phyloP scores from a whole-genome alignment of 2,888 invertebrate genomes.

The Hirtodrosophila cameraria region DNA sequence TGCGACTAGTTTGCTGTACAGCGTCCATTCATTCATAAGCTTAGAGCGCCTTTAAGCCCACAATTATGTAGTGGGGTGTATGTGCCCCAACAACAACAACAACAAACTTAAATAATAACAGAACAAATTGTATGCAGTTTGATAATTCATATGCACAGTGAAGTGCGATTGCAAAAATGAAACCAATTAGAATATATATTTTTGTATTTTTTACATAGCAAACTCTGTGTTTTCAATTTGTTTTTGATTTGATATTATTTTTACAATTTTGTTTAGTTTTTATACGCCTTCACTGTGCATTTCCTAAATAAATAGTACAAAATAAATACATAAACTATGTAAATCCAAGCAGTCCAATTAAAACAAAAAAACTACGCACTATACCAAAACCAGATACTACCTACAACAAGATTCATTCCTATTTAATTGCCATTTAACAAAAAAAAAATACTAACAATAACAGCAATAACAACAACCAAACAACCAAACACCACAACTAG shows the following conservation, averaged over 20 bases:
- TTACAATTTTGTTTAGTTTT: not conserved
- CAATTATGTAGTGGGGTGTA: constrained; percentile 59
- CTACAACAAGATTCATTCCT: constrained; percentile 36
- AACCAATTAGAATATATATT: not conserved
- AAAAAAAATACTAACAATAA: constrained; percentile 8
- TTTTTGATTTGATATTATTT: not conserved
- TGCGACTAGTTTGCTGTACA: constrained; percentile 51
- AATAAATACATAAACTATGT: constrained; percentile 45
- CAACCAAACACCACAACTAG: constrained; percentile 17
- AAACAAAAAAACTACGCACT: constrained; percentile 8
- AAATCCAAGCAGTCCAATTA: constrained; percentile 28
- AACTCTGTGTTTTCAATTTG: not conserved
- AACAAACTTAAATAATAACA: constrained; percentile 14
- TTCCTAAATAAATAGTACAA: constrained; percentile 55
- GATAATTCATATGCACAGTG: constrained; percentile 54
- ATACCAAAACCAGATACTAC: constrained; percentile 14
- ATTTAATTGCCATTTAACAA: constrained; percentile 46
- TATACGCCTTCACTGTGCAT: constrained; percentile 57
- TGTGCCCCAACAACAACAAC: constrained; percentile 35
- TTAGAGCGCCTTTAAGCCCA: constrained; percentile 44
- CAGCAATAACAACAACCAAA: constrained; percentile 16
- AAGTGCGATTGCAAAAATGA: constrained; percentile 8
- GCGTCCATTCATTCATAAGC: constrained; percentile 25
- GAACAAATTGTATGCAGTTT: constrained; percentile 19
- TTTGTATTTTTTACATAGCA: not conserved